Base-by-base conservation (phyloP, 2,797 vertebrate genomes). In the Artibeus jamaicensis region DNA sequence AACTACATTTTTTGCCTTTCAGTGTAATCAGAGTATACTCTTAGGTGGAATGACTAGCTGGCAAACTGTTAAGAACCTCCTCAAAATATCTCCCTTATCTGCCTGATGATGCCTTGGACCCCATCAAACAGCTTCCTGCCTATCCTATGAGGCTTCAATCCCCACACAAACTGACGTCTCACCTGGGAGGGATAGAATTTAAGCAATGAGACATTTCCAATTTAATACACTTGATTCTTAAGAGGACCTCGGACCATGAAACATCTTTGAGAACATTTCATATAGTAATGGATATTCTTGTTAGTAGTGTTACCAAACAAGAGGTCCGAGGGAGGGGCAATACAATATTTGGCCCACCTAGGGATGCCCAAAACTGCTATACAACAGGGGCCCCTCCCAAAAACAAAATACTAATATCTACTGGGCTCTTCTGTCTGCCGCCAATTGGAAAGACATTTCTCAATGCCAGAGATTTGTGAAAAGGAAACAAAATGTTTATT, bases 11-110 rank as follows among this genome's bases (percentile, higher is more conserved):
- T 50, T 34, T 93, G 19, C 32, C 34, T 18, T 37, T 89, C 81
- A 3, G 21, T 74, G n/a, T 53, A 89, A 96, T 86, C 57, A 50
- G 62, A 83, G 19, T 86, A 37, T 83, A 65, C 57, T 81, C 24
- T 57, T 86, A 87, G 82, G 53, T 76, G 50, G 67, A 94, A 91
- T 71, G 50, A 79, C n/a, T 76, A 62, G 24, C 62, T 74, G 9
- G 39, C 55, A 86, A 95, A 94, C 94, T 71, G 50, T 89, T 94
- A 92, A 82, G 55, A 92, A 89, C 9, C 9, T 82, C 42, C 79
- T 94, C 46, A 92, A 67, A 96, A 94, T 19, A 81, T 86, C 71
- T 93, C 22, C 39, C 37, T 84, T 76, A 86, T n/a, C 79, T 77
- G 24, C 19, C 67, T 73, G 6, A 78, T 73, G 6, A 78, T 91